Percentiles rank a stretch among this genome's conserved stretches.
Evolutionary conservation across 2,797 vertebrate genomes (phyloP).

Genomic region (Hyperoplus immaculatus): DNA sequence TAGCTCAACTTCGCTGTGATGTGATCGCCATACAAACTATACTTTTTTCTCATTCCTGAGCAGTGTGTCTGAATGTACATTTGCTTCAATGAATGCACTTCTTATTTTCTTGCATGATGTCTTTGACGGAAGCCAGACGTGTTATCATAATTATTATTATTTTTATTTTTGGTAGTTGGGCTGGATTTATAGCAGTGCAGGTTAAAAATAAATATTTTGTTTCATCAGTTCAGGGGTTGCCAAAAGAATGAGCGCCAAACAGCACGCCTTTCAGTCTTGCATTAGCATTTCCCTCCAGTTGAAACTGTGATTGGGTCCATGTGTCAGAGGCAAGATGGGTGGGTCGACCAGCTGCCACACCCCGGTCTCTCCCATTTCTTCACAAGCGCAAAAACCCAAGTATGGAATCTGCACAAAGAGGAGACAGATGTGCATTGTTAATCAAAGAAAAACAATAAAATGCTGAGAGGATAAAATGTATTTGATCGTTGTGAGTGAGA

Average conservation of each 20-base stretch:
- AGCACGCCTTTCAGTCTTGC: conserved; percentile 86
- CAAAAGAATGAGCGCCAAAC: conserved; percentile 36
- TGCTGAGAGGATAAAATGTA: conserved; percentile 4
- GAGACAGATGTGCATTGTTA: conserved; percentile 45
- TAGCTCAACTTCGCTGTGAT: conserved; percentile 43
- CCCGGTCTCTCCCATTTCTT: conserved; percentile 95
- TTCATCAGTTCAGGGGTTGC: conserved; percentile 58
- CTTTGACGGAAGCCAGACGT: conserved; percentile 62
- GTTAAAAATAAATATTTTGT: conserved; percentile 73
- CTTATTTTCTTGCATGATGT: conserved; percentile 64
- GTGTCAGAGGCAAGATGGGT: conserved; percentile 97
- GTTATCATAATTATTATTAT: conserved; percentile 10
- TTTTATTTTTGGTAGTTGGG: conserved; percentile 58
- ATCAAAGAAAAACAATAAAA: background rate
- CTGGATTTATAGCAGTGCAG: conserved; percentile 54
- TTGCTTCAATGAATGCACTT: conserved; percentile 40
- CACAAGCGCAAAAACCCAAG: conserved; percentile 96
- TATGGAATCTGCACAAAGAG: conserved; percentile 92
- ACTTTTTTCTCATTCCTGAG: conserved; percentile 68
- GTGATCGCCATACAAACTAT: conserved; percentile 46
- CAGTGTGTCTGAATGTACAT: conserved; percentile 54
- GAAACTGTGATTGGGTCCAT: conserved; percentile 98
- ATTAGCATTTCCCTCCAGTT: conserved; percentile 98
- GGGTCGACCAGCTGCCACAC: conserved; percentile 98
- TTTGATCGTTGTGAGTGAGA: background rate